Percentiles rank a stretch among this genome's conserved stretches.
Conservation (phyloP, 2,888 invertebrate genomes). For the Stegana nigrithorax region DNA sequence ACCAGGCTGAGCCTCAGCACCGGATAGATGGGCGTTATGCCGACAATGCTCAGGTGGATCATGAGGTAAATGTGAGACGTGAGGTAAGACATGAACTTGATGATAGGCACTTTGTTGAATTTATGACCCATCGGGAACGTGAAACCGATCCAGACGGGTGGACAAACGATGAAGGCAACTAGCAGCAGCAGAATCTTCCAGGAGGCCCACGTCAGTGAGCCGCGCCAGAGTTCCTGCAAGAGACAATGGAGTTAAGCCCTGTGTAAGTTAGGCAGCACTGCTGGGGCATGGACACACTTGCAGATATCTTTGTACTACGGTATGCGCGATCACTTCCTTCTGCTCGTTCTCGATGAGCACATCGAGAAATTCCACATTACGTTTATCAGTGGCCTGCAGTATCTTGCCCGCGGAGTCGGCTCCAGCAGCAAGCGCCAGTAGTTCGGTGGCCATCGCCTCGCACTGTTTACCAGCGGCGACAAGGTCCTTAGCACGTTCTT, state of each 20-base stretch:
- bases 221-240: constrained; percentile 96
- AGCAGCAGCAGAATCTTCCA: constrained; percentile 95
- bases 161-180: constrained; percentile 91
- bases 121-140: constrained; percentile 95
- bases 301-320: constrained; percentile 95
- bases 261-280: too few species aligned
- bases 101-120: constrained; percentile 98
- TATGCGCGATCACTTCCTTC: constrained; percentile 97
- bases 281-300: constrained; percentile 78
- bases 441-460: constrained; percentile 97
- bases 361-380: constrained; percentile 95
- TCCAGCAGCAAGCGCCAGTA: constrained; percentile 92
- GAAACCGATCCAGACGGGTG: constrained; percentile 96
- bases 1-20: constrained; percentile 82
- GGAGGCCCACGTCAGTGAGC: constrained; percentile 95
- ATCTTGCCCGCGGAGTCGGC: constrained; percentile 95
- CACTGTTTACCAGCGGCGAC: constrained; percentile 96
- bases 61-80: constrained; percentile 98
- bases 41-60: constrained; percentile 89
- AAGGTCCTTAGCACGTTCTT: constrained; percentile 97
- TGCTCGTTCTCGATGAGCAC: constrained; percentile 98
- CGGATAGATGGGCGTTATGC: constrained; percentile 88
- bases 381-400: constrained; percentile 92
- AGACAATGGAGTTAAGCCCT: too few species aligned
- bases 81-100: constrained; percentile 99